A percentile compares a stretch with the other conserved stretches of the same genome.
Evolutionary conservation across 1,140 invertebrate species (phyloP).

Genomic region (Brachionus plicatilis): DNA sequence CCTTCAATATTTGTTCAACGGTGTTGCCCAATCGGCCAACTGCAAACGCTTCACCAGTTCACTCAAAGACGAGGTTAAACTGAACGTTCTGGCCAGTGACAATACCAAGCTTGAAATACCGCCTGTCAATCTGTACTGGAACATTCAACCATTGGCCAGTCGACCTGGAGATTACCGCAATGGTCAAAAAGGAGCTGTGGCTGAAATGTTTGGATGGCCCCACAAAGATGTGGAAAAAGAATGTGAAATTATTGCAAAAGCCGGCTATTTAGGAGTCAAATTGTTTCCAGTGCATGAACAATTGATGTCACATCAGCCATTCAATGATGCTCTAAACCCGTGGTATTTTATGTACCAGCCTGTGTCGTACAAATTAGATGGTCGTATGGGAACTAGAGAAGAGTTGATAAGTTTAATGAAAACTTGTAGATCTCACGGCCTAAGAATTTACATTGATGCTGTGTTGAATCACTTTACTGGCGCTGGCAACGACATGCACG

Average conservation of each 20-base stretch:
- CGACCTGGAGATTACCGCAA: slow-evolving; percentile 28
- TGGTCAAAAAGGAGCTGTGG: slow-evolving; percentile 38
- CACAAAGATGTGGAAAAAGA: slow-evolving; percentile 39
- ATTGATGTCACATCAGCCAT: slow-evolving; percentile 39
- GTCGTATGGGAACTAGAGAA: slow-evolving; percentile 68
- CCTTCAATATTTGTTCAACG: slow-evolving; percentile 23
- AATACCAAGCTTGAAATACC: slow-evolving; percentile 15
- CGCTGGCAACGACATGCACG: slow-evolving; percentile 50
- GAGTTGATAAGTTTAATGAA: slow-evolving; percentile 69
- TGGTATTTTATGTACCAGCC: slow-evolving; percentile 83
- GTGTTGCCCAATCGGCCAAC: not conserved
- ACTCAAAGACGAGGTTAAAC: not conserved
- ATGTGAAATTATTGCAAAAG: slow-evolving; percentile 39
- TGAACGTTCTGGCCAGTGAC: slow-evolving; percentile 15
- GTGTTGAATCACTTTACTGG: slow-evolving; percentile 84
- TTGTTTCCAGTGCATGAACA: slow-evolving; percentile 41
- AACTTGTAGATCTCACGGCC: slow-evolving; percentile 67
- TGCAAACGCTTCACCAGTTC: slow-evolving; percentile 3
- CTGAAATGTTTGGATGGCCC: slow-evolving; percentile 40
- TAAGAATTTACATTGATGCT: slow-evolving; percentile 76
- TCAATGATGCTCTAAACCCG: slow-evolving; percentile 52
- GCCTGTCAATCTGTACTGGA: slow-evolving; percentile 28
- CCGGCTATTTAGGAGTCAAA: slow-evolving; percentile 40
- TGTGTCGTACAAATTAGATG: slow-evolving; percentile 71
- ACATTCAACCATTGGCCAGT: not conserved